A percentile compares a stretch with the other conserved stretches of the same genome.
These are phyloP conservation scores for Tachysurus vachellii DNA, from an alignment of 2,113 vertebrate genomes.

Conservation along the genomic window DNA sequence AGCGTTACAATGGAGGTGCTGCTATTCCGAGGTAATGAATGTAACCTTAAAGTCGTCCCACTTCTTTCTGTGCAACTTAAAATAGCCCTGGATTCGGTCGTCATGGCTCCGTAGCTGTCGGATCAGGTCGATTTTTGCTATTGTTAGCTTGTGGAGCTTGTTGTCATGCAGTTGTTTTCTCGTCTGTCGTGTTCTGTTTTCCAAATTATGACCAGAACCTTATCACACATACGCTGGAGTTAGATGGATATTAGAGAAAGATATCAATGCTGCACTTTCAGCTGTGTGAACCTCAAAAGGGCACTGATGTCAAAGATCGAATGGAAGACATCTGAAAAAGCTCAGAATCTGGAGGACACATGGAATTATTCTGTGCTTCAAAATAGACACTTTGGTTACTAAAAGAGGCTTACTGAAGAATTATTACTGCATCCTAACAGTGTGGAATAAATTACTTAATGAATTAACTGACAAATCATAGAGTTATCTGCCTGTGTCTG, in stretches of 20 bases:
- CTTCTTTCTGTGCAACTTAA: background rate
- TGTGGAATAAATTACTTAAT: no score
- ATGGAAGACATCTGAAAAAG: background rate
- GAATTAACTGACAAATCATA: no score
- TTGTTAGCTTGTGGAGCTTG: background rate
- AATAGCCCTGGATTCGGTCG: background rate
- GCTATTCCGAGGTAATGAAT: background rate
- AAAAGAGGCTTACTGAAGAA: background rate
- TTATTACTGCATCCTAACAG: no score
- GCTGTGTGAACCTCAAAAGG: background rate
- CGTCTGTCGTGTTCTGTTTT: background rate
- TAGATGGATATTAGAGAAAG: conserved; percentile 10
- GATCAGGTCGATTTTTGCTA: background rate
- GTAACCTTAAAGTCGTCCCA: background rate
- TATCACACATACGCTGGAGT: background rate
- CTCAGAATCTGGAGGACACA: background rate
- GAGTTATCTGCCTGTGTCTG: no score
- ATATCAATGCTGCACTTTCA: conserved; percentile 40
- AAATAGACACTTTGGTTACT: no score
- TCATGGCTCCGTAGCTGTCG: background rate
- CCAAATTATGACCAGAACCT: background rate
- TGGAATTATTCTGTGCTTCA: background rate
- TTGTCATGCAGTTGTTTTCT: background rate
- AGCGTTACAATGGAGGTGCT: background rate
- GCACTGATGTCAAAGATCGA: background rate